Percentiles rank a stretch among this genome's conserved stretches.
Evolutionary conservation across 2,888 invertebrate species (phyloP).

Genomic region (Neoscelio sp.): DNA sequence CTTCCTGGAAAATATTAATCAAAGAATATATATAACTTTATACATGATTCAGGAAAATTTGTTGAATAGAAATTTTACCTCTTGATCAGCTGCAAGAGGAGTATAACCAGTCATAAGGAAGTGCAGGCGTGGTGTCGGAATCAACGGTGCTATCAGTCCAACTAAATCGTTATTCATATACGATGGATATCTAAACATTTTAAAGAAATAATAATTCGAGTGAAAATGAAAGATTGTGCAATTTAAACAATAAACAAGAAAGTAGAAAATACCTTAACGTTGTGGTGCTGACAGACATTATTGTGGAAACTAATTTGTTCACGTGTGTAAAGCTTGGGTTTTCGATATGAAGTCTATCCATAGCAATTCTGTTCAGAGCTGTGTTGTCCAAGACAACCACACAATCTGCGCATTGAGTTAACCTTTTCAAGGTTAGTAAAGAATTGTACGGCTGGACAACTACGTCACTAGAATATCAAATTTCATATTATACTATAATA

Average conservation of each 20-base stretch:
- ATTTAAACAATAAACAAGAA: not conserved
- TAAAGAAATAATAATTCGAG: constrained; percentile 45
- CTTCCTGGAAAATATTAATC: constrained; percentile 80
- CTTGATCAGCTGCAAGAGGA: constrained; percentile 95
- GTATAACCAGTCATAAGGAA: constrained; percentile 99
- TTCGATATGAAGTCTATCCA: constrained; percentile 96
- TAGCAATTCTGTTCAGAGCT: constrained; percentile 96
- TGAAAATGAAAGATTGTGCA: not conserved
- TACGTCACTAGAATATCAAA: constrained; percentile 93
- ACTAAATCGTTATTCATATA: constrained; percentile 99
- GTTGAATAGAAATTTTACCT: constrained; percentile 78
- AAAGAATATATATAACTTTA: constrained; percentile 68
- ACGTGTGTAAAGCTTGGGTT: constrained; percentile 99
- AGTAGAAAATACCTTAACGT: constrained; percentile 88
- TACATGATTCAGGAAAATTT: not conserved
- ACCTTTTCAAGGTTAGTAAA: constrained; percentile 94
- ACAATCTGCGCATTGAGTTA: constrained; percentile 98
- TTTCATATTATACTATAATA: no score
- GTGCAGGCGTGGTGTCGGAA: constrained; percentile 98
- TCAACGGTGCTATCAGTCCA: constrained; percentile 96
- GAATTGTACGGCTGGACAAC: constrained; percentile 99
- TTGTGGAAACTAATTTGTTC: constrained; percentile 98
- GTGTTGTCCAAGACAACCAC: constrained; percentile 99
- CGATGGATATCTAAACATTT: constrained; percentile 96
- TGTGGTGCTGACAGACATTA: constrained; percentile 99